Evolutionary conservation across 1,140 invertebrate species (phyloP), one percentile per base, ranked within the genome.

Genomic region (Drosophila ananassae): DNA sequence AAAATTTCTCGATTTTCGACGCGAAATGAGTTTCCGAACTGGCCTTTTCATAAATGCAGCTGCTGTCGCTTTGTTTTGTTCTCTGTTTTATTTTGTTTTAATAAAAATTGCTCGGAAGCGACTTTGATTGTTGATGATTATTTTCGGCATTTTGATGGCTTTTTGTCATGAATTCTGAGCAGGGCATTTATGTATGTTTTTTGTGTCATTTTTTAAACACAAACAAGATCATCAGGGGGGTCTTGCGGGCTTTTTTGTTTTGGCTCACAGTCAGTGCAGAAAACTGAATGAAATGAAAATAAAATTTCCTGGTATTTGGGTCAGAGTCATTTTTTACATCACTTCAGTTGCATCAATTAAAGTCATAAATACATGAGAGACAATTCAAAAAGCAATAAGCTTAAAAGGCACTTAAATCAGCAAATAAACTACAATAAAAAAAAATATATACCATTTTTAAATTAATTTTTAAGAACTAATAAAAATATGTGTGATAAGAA

Each of bases 101-200:
- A 81, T 87, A 87, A 79, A 85, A 80, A 84, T 77, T 50, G 47
- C 37, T 52, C 25, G 57, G 66, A 48, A 48, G 54, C 47, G 68
- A 17, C 76, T 61, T 52, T 77, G 73, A 85, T 85, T 87, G 82
- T 60, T 71, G 51, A 71, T 73, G 62, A 84, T 84, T 76, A 76
- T 82, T 75, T 67, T 67, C 47, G 21, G 53, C 62, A 72, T 81
- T 85, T 55, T 77, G 81, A 84, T 85, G 50, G 67, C 50, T 66
- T 87, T 81, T 84, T 74, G 60, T 87, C 68, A 82, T 69, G 82
- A 67, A 74, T 63, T 62, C 59, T 54, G 57, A 73, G 63, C 58
- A 55, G 37, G 57, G 51, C 55, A 37, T 50, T 52, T 68, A 41
- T 57, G 75, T 44, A 63, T 76, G 39, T 24, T 52, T 30, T 32